Percentiles rank a stretch among this genome's conserved stretches.
phyloP scores from a whole-genome alignment of 2,797 vertebrate species.

The Lutjanus argentimaculatus region DNA sequence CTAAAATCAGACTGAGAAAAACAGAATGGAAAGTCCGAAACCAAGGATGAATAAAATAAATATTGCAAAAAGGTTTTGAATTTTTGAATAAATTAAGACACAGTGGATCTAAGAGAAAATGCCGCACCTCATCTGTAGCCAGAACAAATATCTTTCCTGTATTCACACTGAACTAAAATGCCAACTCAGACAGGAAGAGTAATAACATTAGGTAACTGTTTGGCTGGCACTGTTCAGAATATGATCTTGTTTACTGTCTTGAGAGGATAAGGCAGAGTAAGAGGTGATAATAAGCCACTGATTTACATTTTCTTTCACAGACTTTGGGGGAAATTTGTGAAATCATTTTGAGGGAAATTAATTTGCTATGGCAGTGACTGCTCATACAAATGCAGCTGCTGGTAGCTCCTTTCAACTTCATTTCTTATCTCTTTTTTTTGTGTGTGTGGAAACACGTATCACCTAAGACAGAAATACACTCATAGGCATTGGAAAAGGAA shows the following conservation, averaged over 20 bases:
- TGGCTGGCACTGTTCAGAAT: not conserved
- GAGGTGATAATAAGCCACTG: slow-evolving; percentile 4
- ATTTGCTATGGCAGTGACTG: too few species aligned
- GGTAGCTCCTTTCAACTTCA: too few species aligned
- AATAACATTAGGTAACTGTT: not conserved
- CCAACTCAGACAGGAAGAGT: not conserved
- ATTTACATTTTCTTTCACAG: not conserved
- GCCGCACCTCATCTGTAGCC: not conserved
- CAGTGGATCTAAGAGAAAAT: not conserved
- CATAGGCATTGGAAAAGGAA: too few species aligned
- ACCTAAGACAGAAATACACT: too few species aligned
- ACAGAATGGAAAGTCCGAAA: not conserved
- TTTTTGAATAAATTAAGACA: not conserved
- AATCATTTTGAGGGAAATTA: too few species aligned
- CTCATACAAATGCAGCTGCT: too few species aligned
- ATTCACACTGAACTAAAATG: not conserved
- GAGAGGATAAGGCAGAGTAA: not conserved
- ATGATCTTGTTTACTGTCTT: not conserved
- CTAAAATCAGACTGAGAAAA: not conserved
- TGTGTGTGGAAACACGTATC: too few species aligned
- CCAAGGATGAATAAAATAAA: not conserved
- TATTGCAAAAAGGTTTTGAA: not conserved
- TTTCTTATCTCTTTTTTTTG: too few species aligned
- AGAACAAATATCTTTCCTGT: not conserved
- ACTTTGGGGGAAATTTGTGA: too few species aligned